These are phyloP conservation scores for Bradypodion ventrale DNA, from an alignment of 2,797 vertebrate genomes.

Conservation along the genomic window DNA sequence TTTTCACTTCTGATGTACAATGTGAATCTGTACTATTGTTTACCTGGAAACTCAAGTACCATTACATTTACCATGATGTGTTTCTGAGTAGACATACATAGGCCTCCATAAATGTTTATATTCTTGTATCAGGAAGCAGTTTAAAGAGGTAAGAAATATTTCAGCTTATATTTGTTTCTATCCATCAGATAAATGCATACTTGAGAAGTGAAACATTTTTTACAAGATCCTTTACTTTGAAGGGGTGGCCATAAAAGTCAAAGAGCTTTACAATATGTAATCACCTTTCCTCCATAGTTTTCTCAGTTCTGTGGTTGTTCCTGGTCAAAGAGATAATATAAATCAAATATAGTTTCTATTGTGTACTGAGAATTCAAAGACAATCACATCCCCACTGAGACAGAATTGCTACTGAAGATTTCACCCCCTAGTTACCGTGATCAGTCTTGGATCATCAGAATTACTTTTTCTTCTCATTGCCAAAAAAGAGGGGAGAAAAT, in stretches of 20 bases:
- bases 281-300: neutral
- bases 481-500: neutral
- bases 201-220: slow-evolving; percentile 33
- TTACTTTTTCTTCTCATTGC: neutral
- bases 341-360: neutral
- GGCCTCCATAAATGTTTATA: neutral
- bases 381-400: neutral
- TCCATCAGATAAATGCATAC: slow-evolving; percentile 27
- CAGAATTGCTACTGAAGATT: neutral
- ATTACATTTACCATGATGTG: neutral
- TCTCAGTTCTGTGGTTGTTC: neutral
- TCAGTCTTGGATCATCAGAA: neutral
- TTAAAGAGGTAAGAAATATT: slow-evolving; percentile 42
- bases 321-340: neutral
- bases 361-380: neutral
- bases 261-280: neutral
- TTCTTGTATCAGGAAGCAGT: slow-evolving; percentile 11
- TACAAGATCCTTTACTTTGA: slow-evolving; percentile 25
- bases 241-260: slow-evolving; percentile 34
- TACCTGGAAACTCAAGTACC: neutral
- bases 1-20: neutral
- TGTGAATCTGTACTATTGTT: neutral
- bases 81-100: neutral
- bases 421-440: neutral
- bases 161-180: neutral